A percentile compares a stretch with the other conserved stretches of the same genome.
Evolutionary conservation across 2,888 invertebrate genomes (phyloP).

Genomic region (Acrobasis suavella): DNA sequence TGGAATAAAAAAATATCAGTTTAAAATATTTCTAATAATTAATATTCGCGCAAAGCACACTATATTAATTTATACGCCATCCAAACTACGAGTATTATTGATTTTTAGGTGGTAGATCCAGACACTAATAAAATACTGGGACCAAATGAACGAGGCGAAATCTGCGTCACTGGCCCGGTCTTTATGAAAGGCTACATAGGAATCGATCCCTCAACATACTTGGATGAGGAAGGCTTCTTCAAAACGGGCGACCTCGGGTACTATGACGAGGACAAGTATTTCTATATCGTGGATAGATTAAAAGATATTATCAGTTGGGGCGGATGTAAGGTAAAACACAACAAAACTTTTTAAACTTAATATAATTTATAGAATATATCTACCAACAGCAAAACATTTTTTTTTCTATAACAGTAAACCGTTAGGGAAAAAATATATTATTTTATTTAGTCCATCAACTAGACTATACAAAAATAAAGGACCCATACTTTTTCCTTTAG

Average conservation of each 20-base stretch:
- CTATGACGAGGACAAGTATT: constrained; percentile 60
- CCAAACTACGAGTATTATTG: not conserved
- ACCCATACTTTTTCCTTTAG: too few relatives aligned
- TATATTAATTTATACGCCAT: too few relatives aligned
- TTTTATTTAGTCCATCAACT: too few relatives aligned
- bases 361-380: too few relatives aligned
- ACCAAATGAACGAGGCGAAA: constrained; percentile 68
- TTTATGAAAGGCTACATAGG: constrained; percentile 67
- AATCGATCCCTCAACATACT: constrained; percentile 51
- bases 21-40: too few relatives aligned
- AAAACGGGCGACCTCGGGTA: constrained; percentile 63
- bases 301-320: constrained; percentile 56
- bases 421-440: too few relatives aligned
- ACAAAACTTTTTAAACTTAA: not conserved
- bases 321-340: constrained; percentile 51
- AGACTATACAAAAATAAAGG: too few relatives aligned
- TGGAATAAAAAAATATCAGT: too few relatives aligned
- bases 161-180: constrained; percentile 58
- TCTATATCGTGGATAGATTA: constrained; percentile 57
- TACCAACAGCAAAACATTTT: too few relatives aligned
- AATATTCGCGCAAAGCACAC: too few relatives aligned
- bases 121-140: constrained; percentile 72
- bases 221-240: constrained; percentile 58
- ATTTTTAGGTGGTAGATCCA: constrained; percentile 61
- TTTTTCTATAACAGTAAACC: too few relatives aligned